Percentiles rank a stretch among this genome's conserved stretches.
Conservation (phyloP, 2,113 vertebrate genomes). For the Amazona vittata region DNA sequence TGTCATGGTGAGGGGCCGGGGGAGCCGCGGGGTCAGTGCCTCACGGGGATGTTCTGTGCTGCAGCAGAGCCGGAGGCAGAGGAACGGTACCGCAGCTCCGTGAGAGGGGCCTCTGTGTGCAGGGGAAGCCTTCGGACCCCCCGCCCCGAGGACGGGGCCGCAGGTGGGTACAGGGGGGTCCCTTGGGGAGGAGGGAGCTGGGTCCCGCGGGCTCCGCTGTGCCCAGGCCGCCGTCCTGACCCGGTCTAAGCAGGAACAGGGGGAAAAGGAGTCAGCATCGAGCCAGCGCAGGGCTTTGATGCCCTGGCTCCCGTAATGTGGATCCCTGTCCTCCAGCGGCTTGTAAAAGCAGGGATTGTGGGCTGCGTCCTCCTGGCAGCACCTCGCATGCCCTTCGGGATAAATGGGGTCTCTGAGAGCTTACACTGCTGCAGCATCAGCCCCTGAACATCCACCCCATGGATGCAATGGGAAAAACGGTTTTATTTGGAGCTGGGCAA, state of each 20-base stretch:
- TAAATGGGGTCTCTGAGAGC: not conserved
- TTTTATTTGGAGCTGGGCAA: not conserved
- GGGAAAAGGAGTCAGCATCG: not conserved
- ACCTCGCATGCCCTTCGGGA: not conserved
- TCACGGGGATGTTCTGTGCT: not conserved
- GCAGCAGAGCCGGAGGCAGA: slow-evolving; percentile 79
- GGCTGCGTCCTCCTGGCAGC: not conserved
- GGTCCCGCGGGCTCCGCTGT: not conserved
- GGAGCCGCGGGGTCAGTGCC: not conserved
- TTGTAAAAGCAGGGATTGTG: not conserved
- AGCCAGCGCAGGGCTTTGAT: not conserved
- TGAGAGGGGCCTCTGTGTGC: slow-evolving; percentile 80
- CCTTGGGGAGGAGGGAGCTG: not conserved
- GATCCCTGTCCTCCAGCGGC: not conserved
- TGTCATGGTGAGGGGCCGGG: rapidly evolving
- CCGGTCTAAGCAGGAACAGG: rapidly evolving
- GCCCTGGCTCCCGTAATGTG: not conserved
- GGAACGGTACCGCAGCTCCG: slow-evolving; percentile 84
- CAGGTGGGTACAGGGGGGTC: slow-evolving; percentile 61
- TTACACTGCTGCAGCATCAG: not conserved
- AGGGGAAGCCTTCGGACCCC: slow-evolving; percentile 80
- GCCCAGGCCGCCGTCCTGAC: not conserved
- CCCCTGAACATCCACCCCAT: not conserved
- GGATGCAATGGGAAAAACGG: not conserved
- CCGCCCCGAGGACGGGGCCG: slow-evolving; percentile 82